Conservation (phyloP, 2,113 vertebrate genomes). For the Antechinus stuartii region DNA sequence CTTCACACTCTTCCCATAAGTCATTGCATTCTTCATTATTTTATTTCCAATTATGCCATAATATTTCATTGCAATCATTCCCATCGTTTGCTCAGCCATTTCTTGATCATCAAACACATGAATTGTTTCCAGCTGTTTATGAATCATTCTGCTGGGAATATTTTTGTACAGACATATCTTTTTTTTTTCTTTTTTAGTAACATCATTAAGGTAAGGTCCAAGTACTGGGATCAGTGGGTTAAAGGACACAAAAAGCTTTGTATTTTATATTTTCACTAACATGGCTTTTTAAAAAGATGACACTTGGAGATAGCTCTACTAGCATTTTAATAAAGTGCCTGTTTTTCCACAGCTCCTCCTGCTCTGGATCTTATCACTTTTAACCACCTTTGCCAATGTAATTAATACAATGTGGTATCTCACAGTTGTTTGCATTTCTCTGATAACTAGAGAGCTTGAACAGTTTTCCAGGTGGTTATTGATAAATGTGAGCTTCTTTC, state of each 20-base stretch:
- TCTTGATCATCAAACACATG: background rate
- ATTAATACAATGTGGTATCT: background rate
- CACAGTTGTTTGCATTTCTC: background rate
- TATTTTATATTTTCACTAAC: background rate
- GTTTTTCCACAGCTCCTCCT: background rate
- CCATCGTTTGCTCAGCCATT: background rate
- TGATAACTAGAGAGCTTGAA: background rate
- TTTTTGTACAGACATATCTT: background rate
- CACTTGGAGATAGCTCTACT: background rate
- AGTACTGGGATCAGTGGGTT: background rate
- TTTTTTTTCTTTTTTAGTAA: background rate
- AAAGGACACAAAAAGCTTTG: background rate
- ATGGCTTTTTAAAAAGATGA: background rate
- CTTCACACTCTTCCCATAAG: background rate
- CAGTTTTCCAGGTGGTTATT: background rate
- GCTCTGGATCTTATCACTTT: background rate
- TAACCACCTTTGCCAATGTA: background rate
- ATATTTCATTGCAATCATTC: background rate
- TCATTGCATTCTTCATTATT: background rate
- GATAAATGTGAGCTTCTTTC: background rate
- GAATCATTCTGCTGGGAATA: background rate
- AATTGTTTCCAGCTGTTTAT: background rate
- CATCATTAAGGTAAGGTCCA: background rate
- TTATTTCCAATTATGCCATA: background rate
- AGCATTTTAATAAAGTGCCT: background rate